Evolutionary conservation across 1,140 invertebrate genomes (phyloP).

Genomic region (Ceratina calcarata): DNA sequence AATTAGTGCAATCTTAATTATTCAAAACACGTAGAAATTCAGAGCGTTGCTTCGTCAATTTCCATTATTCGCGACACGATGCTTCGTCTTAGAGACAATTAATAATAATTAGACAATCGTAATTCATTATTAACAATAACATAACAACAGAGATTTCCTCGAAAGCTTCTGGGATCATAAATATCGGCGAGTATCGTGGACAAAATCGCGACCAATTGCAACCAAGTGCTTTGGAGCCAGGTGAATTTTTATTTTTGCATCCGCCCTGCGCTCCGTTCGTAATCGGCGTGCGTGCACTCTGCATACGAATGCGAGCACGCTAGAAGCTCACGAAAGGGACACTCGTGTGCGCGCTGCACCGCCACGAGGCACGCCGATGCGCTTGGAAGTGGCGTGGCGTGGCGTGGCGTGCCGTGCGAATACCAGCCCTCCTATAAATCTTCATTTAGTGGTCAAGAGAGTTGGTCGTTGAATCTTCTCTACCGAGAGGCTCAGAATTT

Average conservation of each 20-base stretch:
- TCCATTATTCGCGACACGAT: slow-evolving; percentile 21
- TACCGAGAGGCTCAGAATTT: slow-evolving; percentile 33
- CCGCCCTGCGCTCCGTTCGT: slow-evolving; percentile 15
- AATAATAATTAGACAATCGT: slow-evolving; percentile 27
- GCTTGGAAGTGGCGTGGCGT: slow-evolving; percentile 34
- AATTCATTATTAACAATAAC: slow-evolving; percentile 36
- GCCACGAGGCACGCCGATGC: not conserved
- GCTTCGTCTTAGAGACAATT: slow-evolving; percentile 19
- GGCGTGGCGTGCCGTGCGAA: slow-evolving; percentile 56
- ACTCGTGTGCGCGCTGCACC: slow-evolving; percentile 31
- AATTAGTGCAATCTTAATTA: no score
- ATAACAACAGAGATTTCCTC: slow-evolving; percentile 1
- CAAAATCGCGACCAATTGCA: slow-evolving; percentile 59
- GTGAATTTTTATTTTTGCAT: slow-evolving; percentile 23
- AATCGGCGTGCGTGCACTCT: slow-evolving; percentile 49
- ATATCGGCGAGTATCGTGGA: slow-evolving; percentile 43
- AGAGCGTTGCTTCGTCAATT: not conserved
- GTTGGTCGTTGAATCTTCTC: slow-evolving; percentile 32
- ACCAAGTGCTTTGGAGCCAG: slow-evolving; percentile 26
- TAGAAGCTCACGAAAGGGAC: slow-evolving; percentile 32
- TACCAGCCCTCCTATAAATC: slow-evolving; percentile 66
- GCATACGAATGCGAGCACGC: slow-evolving; percentile 40
- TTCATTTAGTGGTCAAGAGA: slow-evolving; percentile 66
- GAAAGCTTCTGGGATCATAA: slow-evolving; percentile 14
- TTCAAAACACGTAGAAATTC: no score